Percentiles rank a stretch among this genome's conserved stretches.
Conservation (phyloP, 2,797 vertebrate species). For the Poecilia wingei region DNA sequence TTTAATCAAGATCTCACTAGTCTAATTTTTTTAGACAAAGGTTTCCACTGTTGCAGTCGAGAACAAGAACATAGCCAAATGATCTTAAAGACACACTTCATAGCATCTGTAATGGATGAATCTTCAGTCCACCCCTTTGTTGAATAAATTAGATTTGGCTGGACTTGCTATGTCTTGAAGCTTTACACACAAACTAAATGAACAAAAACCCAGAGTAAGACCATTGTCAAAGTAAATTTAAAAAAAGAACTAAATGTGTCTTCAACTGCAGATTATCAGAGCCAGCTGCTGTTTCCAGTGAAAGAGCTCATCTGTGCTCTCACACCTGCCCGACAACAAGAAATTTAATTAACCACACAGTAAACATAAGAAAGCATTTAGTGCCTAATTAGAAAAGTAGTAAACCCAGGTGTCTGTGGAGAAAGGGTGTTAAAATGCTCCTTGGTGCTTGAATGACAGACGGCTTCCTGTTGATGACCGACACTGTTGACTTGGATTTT, state of each 20-base stretch:
- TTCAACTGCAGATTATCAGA: background rate
- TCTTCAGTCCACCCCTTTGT: background rate
- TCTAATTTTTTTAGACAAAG: background rate
- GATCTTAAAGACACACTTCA: background rate
- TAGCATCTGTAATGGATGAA: background rate
- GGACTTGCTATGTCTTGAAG: background rate
- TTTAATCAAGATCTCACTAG: background rate
- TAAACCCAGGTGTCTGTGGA: background rate
- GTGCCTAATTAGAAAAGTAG: background rate
- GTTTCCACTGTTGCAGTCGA: background rate
- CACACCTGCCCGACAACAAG: background rate
- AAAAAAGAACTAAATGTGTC: background rate
- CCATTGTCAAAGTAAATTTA: background rate
- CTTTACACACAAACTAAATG: background rate
- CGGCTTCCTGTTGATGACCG: background rate
- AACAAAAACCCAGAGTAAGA: background rate
- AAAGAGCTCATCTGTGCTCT: background rate
- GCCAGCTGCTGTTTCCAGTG: background rate
- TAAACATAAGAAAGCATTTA: background rate
- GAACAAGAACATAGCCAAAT: background rate
- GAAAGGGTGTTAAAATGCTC: background rate
- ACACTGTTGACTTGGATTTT: background rate
- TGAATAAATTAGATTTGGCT: background rate
- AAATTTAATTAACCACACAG: background rate
- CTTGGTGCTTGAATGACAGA: background rate